These are phyloP conservation scores for Phoebastria nigripes DNA, from an alignment of 2,797 vertebrate genomes.

Conservation along the genomic window DNA sequence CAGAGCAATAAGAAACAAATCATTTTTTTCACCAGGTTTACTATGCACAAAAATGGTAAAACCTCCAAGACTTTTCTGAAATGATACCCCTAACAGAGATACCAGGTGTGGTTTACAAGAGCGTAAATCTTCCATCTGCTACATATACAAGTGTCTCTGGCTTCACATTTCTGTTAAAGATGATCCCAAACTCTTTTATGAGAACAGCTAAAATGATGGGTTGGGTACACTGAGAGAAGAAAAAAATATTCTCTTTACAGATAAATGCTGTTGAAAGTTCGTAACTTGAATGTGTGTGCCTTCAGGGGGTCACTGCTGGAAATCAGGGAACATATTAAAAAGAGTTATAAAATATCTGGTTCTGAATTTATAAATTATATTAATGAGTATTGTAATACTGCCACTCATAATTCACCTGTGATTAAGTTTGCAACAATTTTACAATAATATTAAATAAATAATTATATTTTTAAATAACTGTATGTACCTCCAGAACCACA, in stretches of 20 bases:
- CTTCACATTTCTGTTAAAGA: neutral
- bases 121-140: neutral
- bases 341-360: neutral
- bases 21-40: neutral
- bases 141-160: neutral
- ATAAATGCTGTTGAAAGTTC: neutral
- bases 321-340: neutral
- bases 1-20: neutral
- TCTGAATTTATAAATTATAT: neutral
- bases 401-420: neutral
- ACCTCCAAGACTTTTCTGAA: neutral
- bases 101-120: slow-evolving; percentile 14
- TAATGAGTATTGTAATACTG: neutral
- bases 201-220: neutral
- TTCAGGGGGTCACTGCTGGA: neutral
- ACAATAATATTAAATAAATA: neutral
- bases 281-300: neutral
- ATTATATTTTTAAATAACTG: neutral
- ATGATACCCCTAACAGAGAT: neutral
- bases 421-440: neutral
- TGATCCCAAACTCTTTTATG: neutral
- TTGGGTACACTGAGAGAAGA: neutral
- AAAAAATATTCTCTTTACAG: neutral
- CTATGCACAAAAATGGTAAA: neutral
- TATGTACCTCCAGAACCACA: neutral